Conservation (phyloP, 2,797 vertebrate genomes). For the Acanthopagrus latus region DNA sequence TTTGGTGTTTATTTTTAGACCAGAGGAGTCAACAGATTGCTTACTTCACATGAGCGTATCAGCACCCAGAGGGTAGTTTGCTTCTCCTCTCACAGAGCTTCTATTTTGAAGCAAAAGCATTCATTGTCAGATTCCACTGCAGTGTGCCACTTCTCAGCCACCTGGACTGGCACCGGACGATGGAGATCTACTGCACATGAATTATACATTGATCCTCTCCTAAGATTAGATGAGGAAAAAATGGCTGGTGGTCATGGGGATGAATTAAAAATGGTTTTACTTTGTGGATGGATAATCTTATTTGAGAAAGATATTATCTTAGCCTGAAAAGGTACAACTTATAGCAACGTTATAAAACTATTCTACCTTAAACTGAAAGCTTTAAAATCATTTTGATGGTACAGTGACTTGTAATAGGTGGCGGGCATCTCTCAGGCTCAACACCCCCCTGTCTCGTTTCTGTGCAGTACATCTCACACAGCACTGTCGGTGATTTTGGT, state of each 20-base stretch:
- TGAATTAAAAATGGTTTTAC: not conserved
- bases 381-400: too few relatives aligned
- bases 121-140: constrained; percentile 64
- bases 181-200: constrained; percentile 20
- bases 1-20: constrained; percentile 70
- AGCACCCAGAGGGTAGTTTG: constrained; percentile 36
- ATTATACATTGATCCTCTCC: constrained; percentile 42
- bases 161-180: constrained; percentile 32
- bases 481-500: too few relatives aligned
- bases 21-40: constrained; percentile 63
- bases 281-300: not conserved
- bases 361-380: too few relatives aligned
- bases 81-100: constrained; percentile 56
- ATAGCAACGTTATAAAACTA: too few relatives aligned
- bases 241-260: not conserved
- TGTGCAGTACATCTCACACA: too few relatives aligned
- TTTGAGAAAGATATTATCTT: not conserved
- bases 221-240: constrained; percentile 24
- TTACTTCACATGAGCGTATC: constrained; percentile 63
- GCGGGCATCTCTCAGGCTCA: too few relatives aligned
- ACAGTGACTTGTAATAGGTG: too few relatives aligned
- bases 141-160: constrained; percentile 37
- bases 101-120: constrained; percentile 67
- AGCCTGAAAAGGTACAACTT: not conserved
- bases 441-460: too few relatives aligned